Evolutionary conservation across 2,797 vertebrate species (phyloP), one percentile per base, ranked within the genome.

Genomic region (Pseudochirops cupreus): DNA sequence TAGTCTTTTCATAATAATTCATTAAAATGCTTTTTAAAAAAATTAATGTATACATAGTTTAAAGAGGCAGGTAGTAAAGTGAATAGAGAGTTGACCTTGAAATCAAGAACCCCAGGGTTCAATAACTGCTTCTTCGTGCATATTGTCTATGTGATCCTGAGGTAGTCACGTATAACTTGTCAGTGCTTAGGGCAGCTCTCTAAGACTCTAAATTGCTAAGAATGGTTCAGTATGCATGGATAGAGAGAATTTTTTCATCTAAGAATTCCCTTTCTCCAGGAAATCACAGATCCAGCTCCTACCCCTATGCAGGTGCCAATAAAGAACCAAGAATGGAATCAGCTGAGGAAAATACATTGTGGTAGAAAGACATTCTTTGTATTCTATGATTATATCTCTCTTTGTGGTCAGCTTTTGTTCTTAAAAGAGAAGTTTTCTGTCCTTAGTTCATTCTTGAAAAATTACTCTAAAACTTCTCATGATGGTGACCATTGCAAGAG

Each of bases 1-100:
- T 90, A 90, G 93, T 96, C 90, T 96, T 96, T 97, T 97, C 95
- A 95, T 97, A 92, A 91, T 29, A 26, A 93, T 96, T 62, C 56
- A 90, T 91, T 56, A 91, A 96, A 93, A 93, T 54, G 46, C 67
- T 94, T 95, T 97, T 55, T 91, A 33, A 93, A 94, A 92, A 82
- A 18, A n/a, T 74, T 21, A 39, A 74, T 39, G 6, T 7, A 39
- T n/a, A 74, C 39, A 18, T 39, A 74, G 67, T 74, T 74, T 74
- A 74, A n/a, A 74, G 18, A 39, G 18, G 67, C n/a, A 39, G 31
- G 7, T 74, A 21, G 67, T 2, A 74, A 74, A 74, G 16, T 39
- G n/a, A 74, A 39, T 10, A 39, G 67, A 74, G n/a, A 74, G n/a
- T 39, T 74, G 6, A 18, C 18, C n/a, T 74, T 74, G n/a, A 74